phyloP scores from a whole-genome alignment of 2,888 invertebrate genomes.

The Meghimatium bilineatum region DNA sequence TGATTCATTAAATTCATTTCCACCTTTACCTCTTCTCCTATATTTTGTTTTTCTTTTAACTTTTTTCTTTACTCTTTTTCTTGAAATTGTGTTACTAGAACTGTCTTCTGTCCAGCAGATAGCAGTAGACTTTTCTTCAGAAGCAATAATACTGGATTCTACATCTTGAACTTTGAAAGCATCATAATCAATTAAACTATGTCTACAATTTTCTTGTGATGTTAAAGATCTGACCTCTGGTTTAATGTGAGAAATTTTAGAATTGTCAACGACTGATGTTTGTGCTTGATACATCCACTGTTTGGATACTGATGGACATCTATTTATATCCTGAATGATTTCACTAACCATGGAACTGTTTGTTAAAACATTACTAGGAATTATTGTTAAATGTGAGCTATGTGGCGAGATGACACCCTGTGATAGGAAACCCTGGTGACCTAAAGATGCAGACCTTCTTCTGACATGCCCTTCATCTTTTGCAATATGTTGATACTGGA shows the following conservation, averaged over 20 bases:
- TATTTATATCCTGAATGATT: not conserved
- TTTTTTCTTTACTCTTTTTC: slow-evolving; percentile 15
- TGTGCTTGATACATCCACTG: not conserved
- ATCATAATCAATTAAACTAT: not conserved
- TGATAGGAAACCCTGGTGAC: not conserved
- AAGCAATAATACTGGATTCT: not conserved
- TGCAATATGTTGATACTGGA: not conserved
- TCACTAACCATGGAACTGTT: not conserved
- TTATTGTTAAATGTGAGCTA: slow-evolving; percentile 1
- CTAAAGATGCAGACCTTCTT: not conserved
- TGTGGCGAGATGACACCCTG: not conserved
- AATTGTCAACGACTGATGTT: no score
- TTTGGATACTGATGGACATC: not conserved
- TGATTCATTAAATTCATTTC: not conserved
- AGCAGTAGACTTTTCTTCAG: not conserved
- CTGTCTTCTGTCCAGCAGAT: slow-evolving; percentile 36
- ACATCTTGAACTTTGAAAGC: slow-evolving; percentile 6
- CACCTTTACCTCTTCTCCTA: slow-evolving; percentile 12
- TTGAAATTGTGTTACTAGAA: not conserved
- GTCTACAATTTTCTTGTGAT: not conserved
- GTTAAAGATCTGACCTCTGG: not conserved
- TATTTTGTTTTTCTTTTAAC: slow-evolving; percentile 15
- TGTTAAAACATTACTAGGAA: not conserved
- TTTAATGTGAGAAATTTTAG: no score
- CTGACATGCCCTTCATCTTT: not conserved